phyloP scores from a whole-genome alignment of 2,113 vertebrate genomes.

The Harpagus bidentatus region DNA sequence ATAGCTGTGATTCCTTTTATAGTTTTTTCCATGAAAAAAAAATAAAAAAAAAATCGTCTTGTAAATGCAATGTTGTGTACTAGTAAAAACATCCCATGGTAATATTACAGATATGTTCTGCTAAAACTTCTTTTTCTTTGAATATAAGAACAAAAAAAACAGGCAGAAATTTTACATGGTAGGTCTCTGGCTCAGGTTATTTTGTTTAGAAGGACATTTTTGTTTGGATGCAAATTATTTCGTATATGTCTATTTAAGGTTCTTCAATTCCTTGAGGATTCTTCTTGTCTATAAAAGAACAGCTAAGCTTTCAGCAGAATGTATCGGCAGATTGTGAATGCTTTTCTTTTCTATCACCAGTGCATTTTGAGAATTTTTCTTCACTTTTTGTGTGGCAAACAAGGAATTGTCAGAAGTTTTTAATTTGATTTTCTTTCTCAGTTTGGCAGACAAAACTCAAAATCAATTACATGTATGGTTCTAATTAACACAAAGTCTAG shows the following conservation, averaged over 20 bases:
- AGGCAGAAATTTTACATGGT: not conserved
- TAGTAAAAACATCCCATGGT: not conserved
- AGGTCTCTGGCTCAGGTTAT: not conserved
- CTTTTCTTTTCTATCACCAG: not conserved
- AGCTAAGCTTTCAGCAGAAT: not conserved
- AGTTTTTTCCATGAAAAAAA: not conserved
- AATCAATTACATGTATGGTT: not conserved
- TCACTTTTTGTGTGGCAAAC: not conserved
- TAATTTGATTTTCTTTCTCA: not conserved
- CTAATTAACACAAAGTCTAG: not conserved
- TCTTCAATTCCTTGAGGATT: not conserved
- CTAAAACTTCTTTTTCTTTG: not conserved
- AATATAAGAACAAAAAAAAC: not conserved
- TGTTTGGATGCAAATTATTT: not conserved
- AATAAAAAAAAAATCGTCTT: not conserved
- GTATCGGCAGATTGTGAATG: not conserved
- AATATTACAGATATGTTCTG: not conserved
- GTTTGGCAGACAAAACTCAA: not conserved
- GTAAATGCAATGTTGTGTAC: not conserved
- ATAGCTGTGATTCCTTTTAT: not conserved
- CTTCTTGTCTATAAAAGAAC: not conserved
- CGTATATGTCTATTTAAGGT: not conserved
- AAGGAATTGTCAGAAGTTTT: not conserved
- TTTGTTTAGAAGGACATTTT: not conserved
- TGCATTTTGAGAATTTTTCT: not conserved